Evolutionary conservation across 2,113 vertebrate genomes (phyloP).

Genomic region (Oncorhynchus gorbuscha): DNA sequence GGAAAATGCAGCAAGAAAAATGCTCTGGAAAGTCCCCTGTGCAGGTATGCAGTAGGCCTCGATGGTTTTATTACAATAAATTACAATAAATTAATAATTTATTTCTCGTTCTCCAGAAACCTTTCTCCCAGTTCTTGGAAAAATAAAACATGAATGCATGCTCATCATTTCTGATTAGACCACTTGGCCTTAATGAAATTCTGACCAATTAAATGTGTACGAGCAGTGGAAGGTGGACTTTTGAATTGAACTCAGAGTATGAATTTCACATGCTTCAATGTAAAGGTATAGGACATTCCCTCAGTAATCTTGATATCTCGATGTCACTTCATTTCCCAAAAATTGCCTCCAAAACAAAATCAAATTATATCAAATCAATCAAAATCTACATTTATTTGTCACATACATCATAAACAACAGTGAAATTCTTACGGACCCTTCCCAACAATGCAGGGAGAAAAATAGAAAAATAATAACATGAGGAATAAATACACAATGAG

Average conservation of each 20-base stretch:
- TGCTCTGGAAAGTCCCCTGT: not conserved
- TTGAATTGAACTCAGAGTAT: not conserved
- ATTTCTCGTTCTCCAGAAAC: not conserved
- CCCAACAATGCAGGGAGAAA: too few species aligned
- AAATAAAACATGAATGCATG: not conserved
- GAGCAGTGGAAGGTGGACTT: not conserved
- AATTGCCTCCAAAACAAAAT: too few species aligned
- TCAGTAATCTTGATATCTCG: too few species aligned
- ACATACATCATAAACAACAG: too few species aligned
- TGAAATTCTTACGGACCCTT: too few species aligned
- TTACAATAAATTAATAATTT: not conserved
- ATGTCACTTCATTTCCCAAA: too few species aligned
- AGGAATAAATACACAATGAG: too few species aligned
- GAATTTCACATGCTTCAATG: too few species aligned
- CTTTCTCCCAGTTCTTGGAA: not conserved
- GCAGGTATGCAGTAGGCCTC: not conserved
- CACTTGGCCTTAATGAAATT: not conserved
- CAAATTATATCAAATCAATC: too few species aligned
- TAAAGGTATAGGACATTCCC: too few species aligned
- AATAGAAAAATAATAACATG: too few species aligned
- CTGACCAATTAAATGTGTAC: not conserved
- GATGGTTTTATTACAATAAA: not conserved
- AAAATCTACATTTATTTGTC: too few species aligned
- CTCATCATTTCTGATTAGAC: not conserved
- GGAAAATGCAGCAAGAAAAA: not conserved